These are phyloP conservation scores for Mergus octosetaceus DNA, from an alignment of 2,797 vertebrate species.

Conservation along the genomic window DNA sequence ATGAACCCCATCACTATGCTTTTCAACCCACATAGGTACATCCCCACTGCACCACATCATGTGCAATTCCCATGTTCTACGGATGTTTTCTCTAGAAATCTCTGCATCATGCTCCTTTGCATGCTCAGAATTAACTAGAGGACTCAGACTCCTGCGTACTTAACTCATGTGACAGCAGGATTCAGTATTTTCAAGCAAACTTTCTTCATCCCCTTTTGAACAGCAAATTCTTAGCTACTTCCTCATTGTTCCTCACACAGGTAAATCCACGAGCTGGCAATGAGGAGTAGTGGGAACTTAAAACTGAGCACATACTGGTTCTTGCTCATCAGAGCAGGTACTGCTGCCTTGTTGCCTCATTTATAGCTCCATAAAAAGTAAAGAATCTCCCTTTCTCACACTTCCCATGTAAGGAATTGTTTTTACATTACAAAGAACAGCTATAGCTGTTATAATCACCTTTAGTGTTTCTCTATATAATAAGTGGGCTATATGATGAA, in stretches of 20 bases:
- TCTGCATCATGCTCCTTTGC: neutral
- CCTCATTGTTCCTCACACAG: neutral
- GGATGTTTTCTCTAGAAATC: neutral
- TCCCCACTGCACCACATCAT: neutral
- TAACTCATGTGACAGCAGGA: neutral
- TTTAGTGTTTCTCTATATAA: neutral
- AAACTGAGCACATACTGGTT: neutral
- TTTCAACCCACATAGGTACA: accelerated
- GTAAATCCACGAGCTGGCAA: neutral
- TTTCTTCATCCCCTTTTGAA: neutral
- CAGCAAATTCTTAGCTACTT: neutral
- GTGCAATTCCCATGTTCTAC: neutral
- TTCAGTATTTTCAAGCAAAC: neutral
- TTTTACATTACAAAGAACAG: neutral
- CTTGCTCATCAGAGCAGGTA: neutral
- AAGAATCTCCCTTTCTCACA: neutral
- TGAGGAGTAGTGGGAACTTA: neutral
- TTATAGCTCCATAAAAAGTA: neutral
- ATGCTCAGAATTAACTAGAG: neutral
- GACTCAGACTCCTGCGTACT: neutral
- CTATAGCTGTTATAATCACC: neutral
- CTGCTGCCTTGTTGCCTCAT: neutral
- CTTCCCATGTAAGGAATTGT: neutral
- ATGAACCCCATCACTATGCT: accelerated
- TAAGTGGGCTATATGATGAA: neutral